Percentiles rank a stretch among this genome's conserved stretches.
Conservation (phyloP, 2,888 invertebrate species). For the Eupithecia abbreviata region DNA sequence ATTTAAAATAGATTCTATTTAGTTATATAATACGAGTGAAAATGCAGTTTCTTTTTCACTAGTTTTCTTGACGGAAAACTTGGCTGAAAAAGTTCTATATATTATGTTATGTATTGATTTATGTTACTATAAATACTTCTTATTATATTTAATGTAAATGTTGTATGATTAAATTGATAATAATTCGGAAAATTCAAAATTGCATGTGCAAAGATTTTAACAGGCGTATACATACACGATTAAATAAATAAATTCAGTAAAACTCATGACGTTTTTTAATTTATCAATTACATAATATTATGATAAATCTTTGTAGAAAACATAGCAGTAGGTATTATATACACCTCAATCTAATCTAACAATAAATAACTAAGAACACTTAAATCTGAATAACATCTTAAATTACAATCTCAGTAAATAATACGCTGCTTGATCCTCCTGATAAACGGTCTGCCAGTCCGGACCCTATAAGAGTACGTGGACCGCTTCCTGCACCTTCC, state of each 20-base stretch:
- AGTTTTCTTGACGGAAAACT: slow-evolving; percentile 61
- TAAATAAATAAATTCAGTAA: neutral
- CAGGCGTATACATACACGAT: neutral
- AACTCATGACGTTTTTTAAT: neutral
- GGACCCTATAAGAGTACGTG: slow-evolving; percentile 49
- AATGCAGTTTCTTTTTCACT: slow-evolving; percentile 65
- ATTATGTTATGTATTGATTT: slow-evolving; percentile 14
- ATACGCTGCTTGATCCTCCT: slow-evolving; percentile 54
- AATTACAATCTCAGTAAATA: slow-evolving; percentile 20
- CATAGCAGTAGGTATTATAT: neutral
- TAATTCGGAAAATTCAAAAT: neutral
- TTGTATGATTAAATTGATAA: neutral
- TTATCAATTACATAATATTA: neutral
- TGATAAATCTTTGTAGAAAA: neutral
- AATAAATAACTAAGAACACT: slow-evolving; percentile 12
- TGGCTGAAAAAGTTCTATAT: slow-evolving; percentile 47
- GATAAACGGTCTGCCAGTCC: slow-evolving; percentile 62
- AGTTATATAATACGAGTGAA: slow-evolving; percentile 56
- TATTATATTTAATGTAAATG: neutral
- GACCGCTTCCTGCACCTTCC: slow-evolving; percentile 66
- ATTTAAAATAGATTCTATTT: neutral
- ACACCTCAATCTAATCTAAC: neutral
- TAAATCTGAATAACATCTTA: neutral
- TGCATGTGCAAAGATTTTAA: neutral
- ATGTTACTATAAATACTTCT: neutral